Base-by-base conservation (phyloP, 2,888 invertebrate genomes). In the Aplocera efformata region DNA sequence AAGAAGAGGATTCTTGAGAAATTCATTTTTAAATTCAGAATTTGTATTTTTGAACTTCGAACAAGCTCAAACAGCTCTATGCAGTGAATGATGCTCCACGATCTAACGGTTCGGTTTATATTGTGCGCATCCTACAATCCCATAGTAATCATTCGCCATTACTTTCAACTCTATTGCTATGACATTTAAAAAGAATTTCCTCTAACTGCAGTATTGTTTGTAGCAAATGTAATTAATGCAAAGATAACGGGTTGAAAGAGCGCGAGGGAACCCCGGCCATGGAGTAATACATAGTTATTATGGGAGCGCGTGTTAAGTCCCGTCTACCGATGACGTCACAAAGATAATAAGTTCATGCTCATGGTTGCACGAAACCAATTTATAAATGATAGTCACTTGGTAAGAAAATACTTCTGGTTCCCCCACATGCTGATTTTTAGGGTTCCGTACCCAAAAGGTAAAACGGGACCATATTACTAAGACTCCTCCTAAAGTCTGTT, bases 1-100 rank as follows among this genome's bases (percentile, higher is more conserved):
- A 72, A 65, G 32, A 72, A 63, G 11, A 77, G 53, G 17, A 72
- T 57, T 27, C 57, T 67, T 0, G 50, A 37, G 43, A 73, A 74
- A 42, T 73, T 69, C 73, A 73, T 75, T 43, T 56, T 67, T 22
- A 1, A 24, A 35, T 10, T 32, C 29, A 33, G 1, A 4, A 34
- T 7, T 24, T 26, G 13, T 7, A 1, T 24, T 9, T 29, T 28
- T 32, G 17, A 35, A 32, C 17, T 29, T 10, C 9, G 26, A 38
- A 33, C 24, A 22, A 9, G 36, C 21, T 17, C 29, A 17, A 17
- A 30, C 13, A 32, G 4, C 21, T 26, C 17, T 24, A n/a, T 13
- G 24, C 9, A 35, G n/a, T 20, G 27, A 32, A 35, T 42, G 36
- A 36, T 32, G 27, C 36, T 32, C 32, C 30, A 22, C 22, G 10